A percentile compares a stretch with the other conserved stretches of the same genome.
Conservation (phyloP, 1,140 invertebrate species). For the Tenebrio molitor region DNA sequence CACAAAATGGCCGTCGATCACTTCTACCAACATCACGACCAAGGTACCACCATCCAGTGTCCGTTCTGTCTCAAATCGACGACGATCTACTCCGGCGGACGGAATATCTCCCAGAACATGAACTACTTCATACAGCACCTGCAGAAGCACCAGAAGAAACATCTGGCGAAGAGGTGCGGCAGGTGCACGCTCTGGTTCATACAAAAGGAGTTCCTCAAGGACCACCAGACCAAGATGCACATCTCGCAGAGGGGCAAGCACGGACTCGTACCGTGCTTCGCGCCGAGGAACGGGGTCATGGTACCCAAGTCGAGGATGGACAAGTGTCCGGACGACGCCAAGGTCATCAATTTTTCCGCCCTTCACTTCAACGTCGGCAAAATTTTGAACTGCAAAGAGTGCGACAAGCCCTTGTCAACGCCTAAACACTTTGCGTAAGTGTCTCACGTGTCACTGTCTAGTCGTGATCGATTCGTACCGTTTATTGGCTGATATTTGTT, state of each 20-base stretch:
- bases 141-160: constrained; percentile 71
- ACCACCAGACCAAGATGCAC: constrained; percentile 62
- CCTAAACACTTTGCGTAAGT: constrained; percentile 79
- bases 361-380: constrained; percentile 66
- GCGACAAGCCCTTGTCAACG: constrained; percentile 75
- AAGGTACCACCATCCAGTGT: constrained; percentile 76
- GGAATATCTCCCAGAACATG: constrained; percentile 69
- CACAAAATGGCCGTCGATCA: constrained; percentile 82
- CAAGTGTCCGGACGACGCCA: constrained; percentile 59
- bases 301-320: constrained; percentile 69
- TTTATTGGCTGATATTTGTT: no score
- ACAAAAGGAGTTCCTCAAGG: constrained; percentile 69
- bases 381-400: constrained; percentile 76
- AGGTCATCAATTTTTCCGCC: constrained; percentile 58
- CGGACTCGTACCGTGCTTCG: constrained; percentile 66
- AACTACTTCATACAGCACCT: constrained; percentile 69
- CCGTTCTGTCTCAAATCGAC: constrained; percentile 80
- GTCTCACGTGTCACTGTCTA: background rate
- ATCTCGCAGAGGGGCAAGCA: constrained; percentile 58
- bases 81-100: constrained; percentile 64
- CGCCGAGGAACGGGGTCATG: constrained; percentile 65
- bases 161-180: constrained; percentile 74
- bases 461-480: no score
- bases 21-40: constrained; percentile 76
- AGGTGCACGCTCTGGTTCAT: constrained; percentile 81